These are phyloP conservation scores for Macropis europaea DNA, from an alignment of 2,888 invertebrate genomes.

Conservation along the genomic window DNA sequence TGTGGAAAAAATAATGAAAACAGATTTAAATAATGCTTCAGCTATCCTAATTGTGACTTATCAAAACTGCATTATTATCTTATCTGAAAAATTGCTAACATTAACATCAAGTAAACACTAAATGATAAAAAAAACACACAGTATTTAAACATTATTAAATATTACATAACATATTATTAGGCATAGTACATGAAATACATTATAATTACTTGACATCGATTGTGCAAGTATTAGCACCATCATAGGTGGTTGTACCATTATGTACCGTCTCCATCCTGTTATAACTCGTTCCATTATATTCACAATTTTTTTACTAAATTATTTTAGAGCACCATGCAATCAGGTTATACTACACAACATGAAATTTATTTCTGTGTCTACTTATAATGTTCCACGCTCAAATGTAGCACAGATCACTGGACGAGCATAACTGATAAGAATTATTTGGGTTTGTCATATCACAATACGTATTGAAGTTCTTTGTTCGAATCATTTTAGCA, in stretches of 20 bases:
- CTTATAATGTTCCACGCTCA: neutral
- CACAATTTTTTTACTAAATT: neutral
- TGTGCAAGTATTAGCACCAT: constrained; percentile 62
- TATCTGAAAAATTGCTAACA: too few species aligned
- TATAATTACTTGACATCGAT: constrained; percentile 63
- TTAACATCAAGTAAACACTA: too few species aligned
- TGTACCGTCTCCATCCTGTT: constrained; percentile 63
- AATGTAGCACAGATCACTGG: neutral
- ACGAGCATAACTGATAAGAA: neutral
- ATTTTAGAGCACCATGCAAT: neutral
- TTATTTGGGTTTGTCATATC: neutral
- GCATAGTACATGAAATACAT: neutral
- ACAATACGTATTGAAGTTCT: constrained; percentile 2
- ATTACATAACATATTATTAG: neutral
- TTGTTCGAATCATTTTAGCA: constrained; percentile 22
- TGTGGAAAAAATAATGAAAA: too few species aligned
- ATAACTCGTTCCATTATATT: constrained; percentile 43
- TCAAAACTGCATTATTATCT: too few species aligned
- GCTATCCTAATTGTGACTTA: too few species aligned
- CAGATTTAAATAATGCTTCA: too few species aligned
- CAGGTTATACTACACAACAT: neutral
- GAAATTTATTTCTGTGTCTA: neutral
- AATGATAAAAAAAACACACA: too few species aligned
- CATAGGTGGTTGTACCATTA: constrained; percentile 68
- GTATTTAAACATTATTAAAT: too few species aligned